Conservation (phyloP, 1,140 invertebrate genomes). For the Cheumatopsyche charites region DNA sequence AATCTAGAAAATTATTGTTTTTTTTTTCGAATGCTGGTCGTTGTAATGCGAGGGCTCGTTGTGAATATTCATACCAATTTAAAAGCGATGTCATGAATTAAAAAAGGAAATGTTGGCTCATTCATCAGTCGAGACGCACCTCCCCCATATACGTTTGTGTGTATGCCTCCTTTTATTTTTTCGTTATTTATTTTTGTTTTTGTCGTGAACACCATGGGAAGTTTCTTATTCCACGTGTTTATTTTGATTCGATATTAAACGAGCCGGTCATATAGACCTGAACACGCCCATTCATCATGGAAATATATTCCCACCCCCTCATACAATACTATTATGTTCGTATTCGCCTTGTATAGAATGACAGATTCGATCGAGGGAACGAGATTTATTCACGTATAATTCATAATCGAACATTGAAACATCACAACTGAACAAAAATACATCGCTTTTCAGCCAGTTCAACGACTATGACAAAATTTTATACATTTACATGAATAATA, state of each 20-base stretch:
- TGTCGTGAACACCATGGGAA: conserved; percentile 28
- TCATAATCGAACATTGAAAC: no score
- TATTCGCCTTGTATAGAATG: neutral
- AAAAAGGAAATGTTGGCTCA: conserved; percentile 45
- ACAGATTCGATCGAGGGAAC: no score
- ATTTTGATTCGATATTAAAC: conserved; percentile 34
- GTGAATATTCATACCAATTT: conserved; percentile 49
- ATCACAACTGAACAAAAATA: no score
- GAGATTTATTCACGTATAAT: no score
- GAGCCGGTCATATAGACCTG: conserved; percentile 32
- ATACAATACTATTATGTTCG: neutral
- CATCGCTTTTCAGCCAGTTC: no score
- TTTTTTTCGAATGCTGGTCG: neutral
- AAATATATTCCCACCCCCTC: neutral
- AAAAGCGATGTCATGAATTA: conserved; percentile 49
- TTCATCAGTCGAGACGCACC: conserved; percentile 43
- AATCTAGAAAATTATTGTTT: conserved; percentile 18
- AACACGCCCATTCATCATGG: conserved; percentile 35
- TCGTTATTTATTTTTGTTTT: conserved; percentile 21
- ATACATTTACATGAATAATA: no score
- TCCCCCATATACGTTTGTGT: conserved; percentile 12
- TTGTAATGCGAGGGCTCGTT: conserved; percentile 25
- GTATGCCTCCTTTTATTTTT: conserved; percentile 10
- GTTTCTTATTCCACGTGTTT: conserved; percentile 28
- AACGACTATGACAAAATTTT: no score